Percentiles rank a stretch among this genome's conserved stretches.
phyloP scores from a whole-genome alignment of 2,888 invertebrate genomes.

The Gastracanthus pulcherrimus region DNA sequence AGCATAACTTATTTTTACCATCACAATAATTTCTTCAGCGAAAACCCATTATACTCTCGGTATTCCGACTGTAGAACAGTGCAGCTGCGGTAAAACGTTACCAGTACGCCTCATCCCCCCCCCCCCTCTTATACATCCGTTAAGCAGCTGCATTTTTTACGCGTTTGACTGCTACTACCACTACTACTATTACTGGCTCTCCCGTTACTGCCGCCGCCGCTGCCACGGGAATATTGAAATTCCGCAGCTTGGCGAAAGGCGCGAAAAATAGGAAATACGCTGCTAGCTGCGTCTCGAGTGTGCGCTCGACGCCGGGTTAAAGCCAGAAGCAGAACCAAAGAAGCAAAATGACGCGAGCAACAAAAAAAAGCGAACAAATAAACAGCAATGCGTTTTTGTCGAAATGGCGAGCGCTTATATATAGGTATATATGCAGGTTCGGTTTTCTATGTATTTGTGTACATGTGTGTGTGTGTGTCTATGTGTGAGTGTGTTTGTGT shows the following conservation, averaged over 20 bases:
- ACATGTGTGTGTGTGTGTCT: too few species aligned
- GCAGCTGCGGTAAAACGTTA: too few species aligned
- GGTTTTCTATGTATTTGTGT: too few species aligned
- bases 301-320: background rate
- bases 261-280: background rate
- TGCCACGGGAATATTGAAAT: constrained; percentile 62
- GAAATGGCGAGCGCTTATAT: background rate
- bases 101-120: too few species aligned
- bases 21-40: too few species aligned
- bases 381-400: background rate
- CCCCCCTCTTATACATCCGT: too few species aligned
- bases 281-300: background rate
- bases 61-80: too few species aligned
- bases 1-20: too few species aligned
- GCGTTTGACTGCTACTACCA: background rate
- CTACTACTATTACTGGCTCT: background rate
- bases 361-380: background rate
- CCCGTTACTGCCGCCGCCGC: background rate
- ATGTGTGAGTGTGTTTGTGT: background rate
- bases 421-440: background rate
- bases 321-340: constrained; percentile 5
- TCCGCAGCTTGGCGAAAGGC: constrained; percentile 43
- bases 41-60: too few species aligned
- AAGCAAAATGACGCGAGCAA: background rate
- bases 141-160: constrained; percentile 25